A percentile compares a stretch with the other conserved stretches of the same genome.
Conservation (phyloP, 2,113 vertebrate species). For the Antechinus flavipes region DNA sequence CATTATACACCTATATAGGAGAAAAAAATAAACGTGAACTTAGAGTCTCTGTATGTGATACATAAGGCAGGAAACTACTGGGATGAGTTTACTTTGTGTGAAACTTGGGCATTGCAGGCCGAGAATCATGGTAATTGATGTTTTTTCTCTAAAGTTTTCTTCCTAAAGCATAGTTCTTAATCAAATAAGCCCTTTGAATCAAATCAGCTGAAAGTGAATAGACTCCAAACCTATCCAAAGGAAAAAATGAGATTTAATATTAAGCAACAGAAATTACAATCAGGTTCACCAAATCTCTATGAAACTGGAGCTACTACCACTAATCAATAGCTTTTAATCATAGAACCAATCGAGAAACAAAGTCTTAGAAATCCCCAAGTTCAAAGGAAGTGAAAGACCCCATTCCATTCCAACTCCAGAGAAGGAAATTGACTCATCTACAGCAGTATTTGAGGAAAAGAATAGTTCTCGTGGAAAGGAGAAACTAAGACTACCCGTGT, state of each 20-base stretch:
- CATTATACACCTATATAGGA: not conserved
- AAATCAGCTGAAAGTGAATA: not conserved
- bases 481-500: rapidly evolving
- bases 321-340: not conserved
- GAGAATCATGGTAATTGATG: not conserved
- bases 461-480: not conserved
- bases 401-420: not conserved
- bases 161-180: not conserved
- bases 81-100: not conserved
- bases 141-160: not conserved
- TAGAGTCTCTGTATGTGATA: not conserved
- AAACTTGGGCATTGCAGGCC: not conserved
- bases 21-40: not conserved
- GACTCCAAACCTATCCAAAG: not conserved
- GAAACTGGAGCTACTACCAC: not conserved
- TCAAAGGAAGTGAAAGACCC: not conserved
- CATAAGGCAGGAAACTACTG: not conserved
- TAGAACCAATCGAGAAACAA: not conserved
- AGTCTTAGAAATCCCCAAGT: not conserved
- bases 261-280: not conserved
- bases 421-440: not conserved
- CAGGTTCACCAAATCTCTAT: not conserved
- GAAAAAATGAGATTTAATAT: not conserved
- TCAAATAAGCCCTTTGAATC: not conserved
- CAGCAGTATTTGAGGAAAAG: not conserved